Conservation (phyloP, 1,140 invertebrate genomes). For the Solenopsis fugax region DNA sequence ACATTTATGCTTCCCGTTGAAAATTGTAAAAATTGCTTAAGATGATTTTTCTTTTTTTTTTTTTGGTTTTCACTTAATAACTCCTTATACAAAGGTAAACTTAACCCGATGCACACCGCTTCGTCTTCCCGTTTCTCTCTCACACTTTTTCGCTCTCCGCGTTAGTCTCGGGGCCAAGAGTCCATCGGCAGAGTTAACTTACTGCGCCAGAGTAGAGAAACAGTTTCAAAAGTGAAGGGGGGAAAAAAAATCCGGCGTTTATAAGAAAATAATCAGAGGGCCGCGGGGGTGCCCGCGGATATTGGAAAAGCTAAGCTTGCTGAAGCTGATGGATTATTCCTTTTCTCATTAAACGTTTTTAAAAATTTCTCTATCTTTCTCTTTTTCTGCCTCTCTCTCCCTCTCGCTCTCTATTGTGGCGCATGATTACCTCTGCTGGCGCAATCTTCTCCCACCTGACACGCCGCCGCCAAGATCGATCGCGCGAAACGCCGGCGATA, state of each 20-base stretch:
- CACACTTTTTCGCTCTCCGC: neutral
- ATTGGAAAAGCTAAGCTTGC: conserved; percentile 37
- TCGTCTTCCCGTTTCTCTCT: conserved; percentile 6
- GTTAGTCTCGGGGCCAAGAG: neutral
- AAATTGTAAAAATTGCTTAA: conserved; percentile 81
- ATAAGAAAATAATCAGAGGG: conserved; percentile 15
- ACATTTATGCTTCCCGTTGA: conserved; percentile 69
- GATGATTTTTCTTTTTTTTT: conserved; percentile 51
- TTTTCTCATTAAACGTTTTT: conserved; percentile 42
- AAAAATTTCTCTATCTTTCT: neutral
- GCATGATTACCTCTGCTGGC: conserved; percentile 31
- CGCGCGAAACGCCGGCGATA: conserved; percentile 11
- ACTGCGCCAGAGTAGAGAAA: conserved; percentile 34
- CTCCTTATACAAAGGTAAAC: conserved; percentile 57
- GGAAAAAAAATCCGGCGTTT: neutral
- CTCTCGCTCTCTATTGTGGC: conserved; percentile 9
- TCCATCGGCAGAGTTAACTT: conserved; percentile 26
- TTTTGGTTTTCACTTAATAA: conserved; percentile 42
- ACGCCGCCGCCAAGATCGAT: conserved; percentile 23
- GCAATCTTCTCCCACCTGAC: conserved; percentile 33
- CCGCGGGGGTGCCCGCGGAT: neutral
- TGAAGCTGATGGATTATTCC: conserved; percentile 52
- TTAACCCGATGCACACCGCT: conserved; percentile 28
- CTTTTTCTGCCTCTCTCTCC: neutral
- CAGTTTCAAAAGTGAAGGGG: neutral